Evolutionary conservation across 2,888 invertebrate genomes (phyloP).

Genomic region (Plagiodera versicolora): DNA sequence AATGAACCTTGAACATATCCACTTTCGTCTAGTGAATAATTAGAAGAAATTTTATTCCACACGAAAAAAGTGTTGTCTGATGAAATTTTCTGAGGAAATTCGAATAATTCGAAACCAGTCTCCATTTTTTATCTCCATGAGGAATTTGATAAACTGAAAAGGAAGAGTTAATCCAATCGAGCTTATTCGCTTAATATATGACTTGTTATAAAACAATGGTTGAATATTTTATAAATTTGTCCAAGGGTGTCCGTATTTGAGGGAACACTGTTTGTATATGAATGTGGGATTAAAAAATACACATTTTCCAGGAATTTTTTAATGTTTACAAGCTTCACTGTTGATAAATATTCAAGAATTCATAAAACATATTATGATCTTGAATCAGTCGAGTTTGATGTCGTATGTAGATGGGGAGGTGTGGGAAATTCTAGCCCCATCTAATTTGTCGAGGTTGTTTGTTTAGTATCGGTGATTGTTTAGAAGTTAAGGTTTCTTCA

Average conservation of each 20-base stretch:
- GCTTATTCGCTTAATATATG: slow-evolving; percentile 2
- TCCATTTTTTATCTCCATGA: not conserved
- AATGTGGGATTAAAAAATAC: not conserved
- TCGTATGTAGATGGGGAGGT: no score
- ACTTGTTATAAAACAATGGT: slow-evolving; percentile 17
- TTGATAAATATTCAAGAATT: slow-evolving; percentile 8
- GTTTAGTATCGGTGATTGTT: no score
- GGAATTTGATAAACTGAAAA: not conserved
- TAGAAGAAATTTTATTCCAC: no score
- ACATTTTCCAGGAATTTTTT: slow-evolving; percentile 4
- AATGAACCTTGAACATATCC: no score
- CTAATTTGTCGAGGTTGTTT: no score
- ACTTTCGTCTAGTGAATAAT: no score
- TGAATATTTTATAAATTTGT: slow-evolving; percentile 17
- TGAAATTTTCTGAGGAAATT: no score
- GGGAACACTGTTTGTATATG: slow-evolving; percentile 21
- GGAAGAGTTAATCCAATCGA: not conserved
- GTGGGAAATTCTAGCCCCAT: no score
- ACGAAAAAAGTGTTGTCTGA: no score
- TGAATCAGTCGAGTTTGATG: no score
- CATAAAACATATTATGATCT: not conserved
- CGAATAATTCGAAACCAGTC: no score
- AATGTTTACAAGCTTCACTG: slow-evolving; percentile 4
- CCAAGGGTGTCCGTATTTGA: slow-evolving; percentile 21
- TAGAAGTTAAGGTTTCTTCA: no score